Percentiles rank a stretch among this genome's conserved stretches.
These are phyloP conservation scores for Fistularia commersonii DNA, from an alignment of 2,797 vertebrate species.

Conservation along the genomic window DNA sequence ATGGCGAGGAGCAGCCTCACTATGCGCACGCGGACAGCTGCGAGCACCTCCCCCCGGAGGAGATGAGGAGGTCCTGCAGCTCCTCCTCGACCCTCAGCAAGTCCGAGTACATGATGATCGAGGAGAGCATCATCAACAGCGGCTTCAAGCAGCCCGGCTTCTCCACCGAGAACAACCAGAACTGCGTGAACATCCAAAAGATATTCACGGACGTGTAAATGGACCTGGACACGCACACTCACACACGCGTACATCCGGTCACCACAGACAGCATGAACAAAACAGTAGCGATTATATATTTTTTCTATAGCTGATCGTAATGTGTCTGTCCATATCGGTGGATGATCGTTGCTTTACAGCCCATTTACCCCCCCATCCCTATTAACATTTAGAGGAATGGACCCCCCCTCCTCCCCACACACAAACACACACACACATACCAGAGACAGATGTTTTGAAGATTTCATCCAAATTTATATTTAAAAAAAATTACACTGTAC, in stretches of 20 bases:
- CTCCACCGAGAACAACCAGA: conserved; percentile 87
- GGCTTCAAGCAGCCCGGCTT: conserved; percentile 85
- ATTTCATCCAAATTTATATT: no score
- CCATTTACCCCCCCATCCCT: conserved; percentile 9
- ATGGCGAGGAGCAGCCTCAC: conserved; percentile 93
- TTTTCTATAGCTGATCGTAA: conserved; percentile 44
- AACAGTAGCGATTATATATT: conserved; percentile 25
- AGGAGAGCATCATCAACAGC: conserved; percentile 87
- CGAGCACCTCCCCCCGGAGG: conserved; percentile 87
- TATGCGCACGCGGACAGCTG: conserved; percentile 88
- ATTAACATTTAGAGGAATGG: not conserved
- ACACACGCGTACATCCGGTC: not conserved
- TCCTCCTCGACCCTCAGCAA: conserved; percentile 87
- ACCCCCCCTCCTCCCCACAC: no score
- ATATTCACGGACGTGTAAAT: conserved; percentile 94
- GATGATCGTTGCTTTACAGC: conserved; percentile 40
- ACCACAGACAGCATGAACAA: not conserved
- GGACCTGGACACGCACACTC: not conserved
- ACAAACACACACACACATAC: no score
- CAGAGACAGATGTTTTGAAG: no score
- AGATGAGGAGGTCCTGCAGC: conserved; percentile 87
- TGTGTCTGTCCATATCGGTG: conserved; percentile 65
- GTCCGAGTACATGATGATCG: conserved; percentile 92
- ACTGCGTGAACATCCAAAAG: conserved; percentile 94
- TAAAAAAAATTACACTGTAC: no score